phyloP scores from a whole-genome alignment of 2,797 vertebrate genomes.

The Calcarius lapponicus region DNA sequence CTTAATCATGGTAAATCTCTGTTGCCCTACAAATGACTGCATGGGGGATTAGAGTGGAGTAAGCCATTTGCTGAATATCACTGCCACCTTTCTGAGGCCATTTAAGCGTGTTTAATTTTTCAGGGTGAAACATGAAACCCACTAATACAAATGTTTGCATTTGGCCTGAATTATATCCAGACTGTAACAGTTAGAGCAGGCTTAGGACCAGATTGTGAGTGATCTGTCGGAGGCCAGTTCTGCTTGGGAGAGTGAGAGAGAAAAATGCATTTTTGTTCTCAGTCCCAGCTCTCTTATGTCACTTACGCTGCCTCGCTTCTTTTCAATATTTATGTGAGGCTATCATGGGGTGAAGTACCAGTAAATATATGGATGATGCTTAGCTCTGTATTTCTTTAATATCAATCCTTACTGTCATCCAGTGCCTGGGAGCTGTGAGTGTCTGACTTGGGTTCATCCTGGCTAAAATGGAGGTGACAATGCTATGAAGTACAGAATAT shows the following conservation, averaged over 20 bases:
- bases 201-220: constrained; percentile 53
- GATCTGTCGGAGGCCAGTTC: constrained; percentile 41
- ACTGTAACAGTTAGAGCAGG: constrained; percentile 42
- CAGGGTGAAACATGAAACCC: constrained; percentile 66
- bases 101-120: constrained; percentile 68
- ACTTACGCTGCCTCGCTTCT: background rate
- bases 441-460: background rate
- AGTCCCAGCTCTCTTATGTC: constrained; percentile 10
- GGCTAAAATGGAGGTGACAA: background rate
- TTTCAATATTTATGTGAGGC: constrained; percentile 36
- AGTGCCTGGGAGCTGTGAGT: background rate
- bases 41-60: constrained; percentile 50
- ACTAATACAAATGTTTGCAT: constrained; percentile 63
- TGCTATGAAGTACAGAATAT: background rate
- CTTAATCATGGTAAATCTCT: constrained; percentile 68
- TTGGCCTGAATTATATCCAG: constrained; percentile 68
- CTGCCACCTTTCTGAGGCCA: constrained; percentile 62
- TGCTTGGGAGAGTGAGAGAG: constrained; percentile 38
- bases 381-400: background rate
- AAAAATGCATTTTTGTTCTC: constrained; percentile 17
- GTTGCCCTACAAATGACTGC: constrained; percentile 71
- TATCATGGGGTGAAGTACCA: background rate
- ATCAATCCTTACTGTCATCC: background rate
- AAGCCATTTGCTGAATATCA: constrained; percentile 73
- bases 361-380: constrained; percentile 13